Base-by-base conservation (phyloP, 2,888 invertebrate genomes). In the Mylabris sibirica region DNA sequence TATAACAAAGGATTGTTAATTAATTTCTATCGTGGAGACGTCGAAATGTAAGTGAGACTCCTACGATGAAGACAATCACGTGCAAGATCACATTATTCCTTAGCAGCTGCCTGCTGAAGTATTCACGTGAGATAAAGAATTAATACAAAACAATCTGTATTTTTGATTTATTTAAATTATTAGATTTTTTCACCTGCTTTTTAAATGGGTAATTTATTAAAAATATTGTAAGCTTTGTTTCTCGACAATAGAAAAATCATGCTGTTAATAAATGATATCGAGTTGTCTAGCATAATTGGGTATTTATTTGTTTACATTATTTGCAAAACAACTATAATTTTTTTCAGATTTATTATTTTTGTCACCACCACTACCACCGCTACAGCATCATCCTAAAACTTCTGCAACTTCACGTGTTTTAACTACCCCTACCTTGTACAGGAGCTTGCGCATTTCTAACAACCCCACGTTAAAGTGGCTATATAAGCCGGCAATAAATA, bases 401-500 rank as follows among this genome's bases (percentile, higher is more conserved):
- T 62, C 67, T 61, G 20, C 63, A 63, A 63, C 65, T 66, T 70
- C 73, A 74, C 73, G 75, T 75, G 73, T 57, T 70, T 69, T 64
- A 60, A 59, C 61, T 70, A 71, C 73, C 69, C 66, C 75, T 66
- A 60, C 20, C n/a, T 26, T 12, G 20, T 24, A 11, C 1, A 38
- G 14, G 68, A 67, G 73, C 74, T 67, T 80, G 81, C 80, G 81
- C 79, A 60, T 34, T 64, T 38, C 20, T 59, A 63, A n/a, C 77
- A 70, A 68, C 76, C 74, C 77, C 81, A 81, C 80, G 78, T 79
- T 81, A 74, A 68, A 69, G 59, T 41, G 64, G 65, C 71, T 82
- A 82, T 82, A 82, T 78, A 81, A 79, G 76, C 11, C 71, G 44
- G 72, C 67, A 70, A 79, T 78, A 78, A 79, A 78, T 79, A 78